Conservation (phyloP, 2,888 invertebrate species). For the Ennomos quercinarius region DNA sequence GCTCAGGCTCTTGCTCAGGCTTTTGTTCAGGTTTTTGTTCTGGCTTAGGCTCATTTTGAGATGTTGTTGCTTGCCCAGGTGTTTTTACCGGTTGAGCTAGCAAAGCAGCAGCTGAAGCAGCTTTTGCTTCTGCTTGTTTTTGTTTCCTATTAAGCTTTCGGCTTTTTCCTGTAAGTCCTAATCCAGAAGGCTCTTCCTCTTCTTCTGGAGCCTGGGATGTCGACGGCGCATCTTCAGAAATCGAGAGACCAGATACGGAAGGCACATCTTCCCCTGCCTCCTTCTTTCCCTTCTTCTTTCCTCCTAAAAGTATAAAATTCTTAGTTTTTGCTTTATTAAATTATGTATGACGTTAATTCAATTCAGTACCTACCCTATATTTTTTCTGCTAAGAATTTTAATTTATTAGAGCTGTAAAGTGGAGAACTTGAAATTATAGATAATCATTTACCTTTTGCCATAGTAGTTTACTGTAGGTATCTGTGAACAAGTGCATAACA, state of each 20-base stretch:
- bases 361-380: no score
- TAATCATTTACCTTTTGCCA: constrained; percentile 25
- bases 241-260: constrained; percentile 15
- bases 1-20: constrained; percentile 10
- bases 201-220: constrained; percentile 36
- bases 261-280: constrained; percentile 20
- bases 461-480: constrained; percentile 6
- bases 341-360: no score
- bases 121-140: constrained; percentile 18
- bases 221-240: constrained; percentile 22
- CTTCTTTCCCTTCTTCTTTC: constrained; percentile 54
- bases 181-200: constrained; percentile 21
- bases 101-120: constrained; percentile 4
- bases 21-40: constrained; percentile 9
- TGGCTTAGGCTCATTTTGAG: constrained; percentile 9
- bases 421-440: no score
- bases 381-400: no score
- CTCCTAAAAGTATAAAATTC: constrained; percentile 16
- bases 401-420: no score
- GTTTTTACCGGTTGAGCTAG: neutral
- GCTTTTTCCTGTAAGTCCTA: constrained; percentile 18
- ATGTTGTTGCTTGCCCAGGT: neutral
- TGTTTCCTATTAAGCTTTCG: constrained; percentile 10
- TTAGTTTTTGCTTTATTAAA: no score
- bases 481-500: constrained; percentile 10